Evolutionary conservation across 35 echinoderm and acorn worm species (phyloP).

Genomic region (Lytechinus pictus): DNA sequence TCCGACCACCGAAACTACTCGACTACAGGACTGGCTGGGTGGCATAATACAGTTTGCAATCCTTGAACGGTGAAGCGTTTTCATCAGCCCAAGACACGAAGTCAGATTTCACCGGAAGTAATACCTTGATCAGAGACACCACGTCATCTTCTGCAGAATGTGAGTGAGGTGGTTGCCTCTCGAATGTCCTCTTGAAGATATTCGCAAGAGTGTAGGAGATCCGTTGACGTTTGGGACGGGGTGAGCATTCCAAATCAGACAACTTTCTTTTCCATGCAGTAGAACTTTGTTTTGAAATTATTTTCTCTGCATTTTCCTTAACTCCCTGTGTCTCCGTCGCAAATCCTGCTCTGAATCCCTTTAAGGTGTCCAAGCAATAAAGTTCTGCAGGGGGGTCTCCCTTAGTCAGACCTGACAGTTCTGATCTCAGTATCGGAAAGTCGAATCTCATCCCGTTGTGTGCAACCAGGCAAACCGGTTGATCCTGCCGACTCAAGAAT

Average conservation of each 20-base stretch:
- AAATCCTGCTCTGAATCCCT: constrained; percentile 43
- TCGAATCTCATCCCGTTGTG: constrained; percentile 90
- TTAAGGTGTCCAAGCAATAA: constrained; percentile 59
- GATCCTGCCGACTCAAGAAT: constrained; percentile 69
- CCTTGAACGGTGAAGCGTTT: not conserved
- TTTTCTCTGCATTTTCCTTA: not conserved
- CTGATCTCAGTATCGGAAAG: constrained; percentile 71
- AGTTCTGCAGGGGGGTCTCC: not conserved
- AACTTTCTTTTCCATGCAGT: not conserved
- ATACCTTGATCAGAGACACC: constrained; percentile 7
- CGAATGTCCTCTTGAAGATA: constrained; percentile 34
- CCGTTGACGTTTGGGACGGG: not conserved
- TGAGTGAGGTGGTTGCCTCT: not conserved
- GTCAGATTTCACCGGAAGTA: not conserved
- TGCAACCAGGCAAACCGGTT: constrained; percentile 85
- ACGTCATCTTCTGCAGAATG: constrained; percentile 16
- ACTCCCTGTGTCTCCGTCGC: not conserved
- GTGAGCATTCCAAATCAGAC: not conserved
- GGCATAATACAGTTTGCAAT: not conserved
- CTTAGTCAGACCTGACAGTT: constrained; percentile 58
- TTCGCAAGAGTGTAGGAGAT: not conserved
- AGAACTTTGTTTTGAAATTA: not conserved
- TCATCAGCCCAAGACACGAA: constrained; percentile 13
- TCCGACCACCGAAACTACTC: too few species aligned
- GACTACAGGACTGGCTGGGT: not conserved